Base-by-base conservation (phyloP, 1,140 invertebrate species). In the Scylla paramamosain region DNA sequence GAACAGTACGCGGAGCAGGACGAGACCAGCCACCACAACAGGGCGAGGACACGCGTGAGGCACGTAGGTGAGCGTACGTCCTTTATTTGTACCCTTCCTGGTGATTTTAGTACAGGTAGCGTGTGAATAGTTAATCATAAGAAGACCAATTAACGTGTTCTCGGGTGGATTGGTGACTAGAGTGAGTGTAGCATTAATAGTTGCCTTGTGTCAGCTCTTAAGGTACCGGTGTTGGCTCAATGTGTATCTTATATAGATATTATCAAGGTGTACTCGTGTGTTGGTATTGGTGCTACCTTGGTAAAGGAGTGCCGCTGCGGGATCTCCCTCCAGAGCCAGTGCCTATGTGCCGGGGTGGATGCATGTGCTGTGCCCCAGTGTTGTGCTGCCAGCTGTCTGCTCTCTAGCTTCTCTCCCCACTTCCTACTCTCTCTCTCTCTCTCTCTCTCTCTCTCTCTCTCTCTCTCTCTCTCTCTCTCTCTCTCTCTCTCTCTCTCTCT, bases 371-470 rank as follows among this genome's bases (percentile, higher is more conserved):
- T 25, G 16, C 77, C 77, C 1, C 77, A 8, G 28, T 28, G 77
- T 20, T 20, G 16, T 28, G 8, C 28, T 82, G 77, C 16, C 77
- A 25, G 28, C 28, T 20, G 77, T 1, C 28, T 82, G 16, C 77
- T 20, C 1, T 25, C 28, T 2, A 25, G 59, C 25, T 12, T 10
- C 84, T 87, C 16, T 87, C 39, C 45, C 87, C 31, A 16, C 0
- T 4, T 28, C 28, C 0, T 20, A 29, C 3, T 88, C 32, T 88
- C 12, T 0, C 28, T 39, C 0, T 88, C n/a, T 39, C 0, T 88
- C 87, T 88, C 87, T 88, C 28, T 39, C 39, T 32, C n/a, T 88
- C 87, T 88, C 87, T 88, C 87, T 88, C 39, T 88, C 87, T 28
- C 87, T 45, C 86, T 3, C 31, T 39, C 87, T 88, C 87, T 88